A percentile compares a stretch with the other conserved stretches of the same genome.
Conservation (phyloP, 2,113 vertebrate species). For the Petroica traversi region DNA sequence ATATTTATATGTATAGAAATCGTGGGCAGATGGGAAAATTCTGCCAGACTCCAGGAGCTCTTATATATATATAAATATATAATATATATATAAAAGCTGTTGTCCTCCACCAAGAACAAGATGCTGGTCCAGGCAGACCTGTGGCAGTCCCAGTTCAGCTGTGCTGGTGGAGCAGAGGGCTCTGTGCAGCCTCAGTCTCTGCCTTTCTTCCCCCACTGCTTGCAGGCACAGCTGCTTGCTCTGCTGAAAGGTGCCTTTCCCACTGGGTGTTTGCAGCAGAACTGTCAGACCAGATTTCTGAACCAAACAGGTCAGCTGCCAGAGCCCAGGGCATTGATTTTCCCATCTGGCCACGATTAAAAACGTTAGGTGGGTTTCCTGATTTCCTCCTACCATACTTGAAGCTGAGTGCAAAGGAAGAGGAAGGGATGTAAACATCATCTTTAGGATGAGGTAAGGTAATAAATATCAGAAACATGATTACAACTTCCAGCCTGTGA, state of each 20-base stretch:
- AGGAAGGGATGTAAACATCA: background rate
- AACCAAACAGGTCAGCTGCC: background rate
- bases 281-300: background rate
- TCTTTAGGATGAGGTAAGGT: background rate
- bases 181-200: background rate
- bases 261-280: background rate
- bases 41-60: background rate
- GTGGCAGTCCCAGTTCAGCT: background rate
- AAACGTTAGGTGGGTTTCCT: background rate
- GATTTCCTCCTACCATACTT: background rate
- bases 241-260: background rate
- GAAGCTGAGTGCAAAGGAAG: background rate
- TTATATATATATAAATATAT: background rate
- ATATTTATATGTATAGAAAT: background rate
- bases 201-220: background rate
- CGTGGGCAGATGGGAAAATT: background rate
- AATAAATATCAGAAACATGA: background rate
- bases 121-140: background rate
- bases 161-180: background rate
- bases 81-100: background rate
- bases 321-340: background rate
- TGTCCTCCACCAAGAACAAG: background rate
- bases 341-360: background rate
- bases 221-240: background rate
- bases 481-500: background rate